These are phyloP conservation scores for Branchinecta sandiegonensis DNA, from an alignment of 2,888 invertebrate species.

Conservation along the genomic window DNA sequence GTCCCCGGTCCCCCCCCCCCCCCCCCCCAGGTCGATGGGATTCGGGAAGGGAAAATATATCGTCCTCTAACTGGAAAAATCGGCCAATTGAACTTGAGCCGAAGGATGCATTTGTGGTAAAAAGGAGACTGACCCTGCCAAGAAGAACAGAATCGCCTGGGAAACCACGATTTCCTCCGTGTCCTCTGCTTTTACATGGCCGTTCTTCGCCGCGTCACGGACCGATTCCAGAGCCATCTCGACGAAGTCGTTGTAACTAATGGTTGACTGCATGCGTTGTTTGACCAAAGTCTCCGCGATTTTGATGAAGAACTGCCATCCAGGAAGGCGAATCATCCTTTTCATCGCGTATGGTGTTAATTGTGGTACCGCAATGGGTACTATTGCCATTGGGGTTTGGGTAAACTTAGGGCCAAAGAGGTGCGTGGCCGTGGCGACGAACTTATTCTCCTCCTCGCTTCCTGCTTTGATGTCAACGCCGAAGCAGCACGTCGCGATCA, in stretches of 20 bases:
- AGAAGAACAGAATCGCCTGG: slow-evolving; percentile 6
- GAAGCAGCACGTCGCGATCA: slow-evolving; percentile 8
- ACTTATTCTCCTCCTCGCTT: neutral
- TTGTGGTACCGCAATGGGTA: neutral
- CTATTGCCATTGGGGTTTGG: neutral
- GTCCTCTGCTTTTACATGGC: slow-evolving; percentile 19
- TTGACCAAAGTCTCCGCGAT: slow-evolving; percentile 10
- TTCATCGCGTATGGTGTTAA: neutral
- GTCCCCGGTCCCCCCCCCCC: too few relatives aligned
- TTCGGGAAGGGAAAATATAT: too few relatives aligned
- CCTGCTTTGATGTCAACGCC: neutral
- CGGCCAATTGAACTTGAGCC: too few relatives aligned
- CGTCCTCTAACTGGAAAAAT: too few relatives aligned
- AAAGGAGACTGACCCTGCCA: neutral
- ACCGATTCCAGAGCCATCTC: slow-evolving; percentile 19
- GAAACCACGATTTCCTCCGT: slow-evolving; percentile 21
- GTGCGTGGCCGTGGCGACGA: neutral
- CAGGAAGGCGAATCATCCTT: neutral
- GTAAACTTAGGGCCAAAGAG: neutral
- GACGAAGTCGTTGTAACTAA: slow-evolving; percentile 21
- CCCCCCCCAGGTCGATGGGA: too few relatives aligned
- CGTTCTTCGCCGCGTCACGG: slow-evolving; percentile 17
- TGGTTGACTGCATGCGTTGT: slow-evolving; percentile 13
- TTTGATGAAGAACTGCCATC: slow-evolving; percentile 19
- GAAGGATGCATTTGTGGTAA: too few relatives aligned